These are phyloP conservation scores for Barypeithes pellucidus DNA, from an alignment of 2,888 invertebrate genomes.

Conservation along the genomic window DNA sequence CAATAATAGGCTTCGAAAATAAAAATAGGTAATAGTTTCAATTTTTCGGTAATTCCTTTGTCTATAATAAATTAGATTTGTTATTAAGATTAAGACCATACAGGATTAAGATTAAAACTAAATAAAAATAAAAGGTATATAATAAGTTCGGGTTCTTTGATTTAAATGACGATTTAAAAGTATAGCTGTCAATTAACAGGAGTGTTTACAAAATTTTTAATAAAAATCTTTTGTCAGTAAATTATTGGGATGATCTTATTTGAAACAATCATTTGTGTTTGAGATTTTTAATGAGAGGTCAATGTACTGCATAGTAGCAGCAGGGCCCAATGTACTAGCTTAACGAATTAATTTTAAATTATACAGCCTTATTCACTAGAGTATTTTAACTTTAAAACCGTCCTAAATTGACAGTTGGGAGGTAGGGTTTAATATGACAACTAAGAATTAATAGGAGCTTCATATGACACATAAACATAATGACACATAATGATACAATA, in stretches of 20 bases:
- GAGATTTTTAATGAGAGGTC: too few relatives aligned
- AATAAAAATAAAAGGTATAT: not conserved
- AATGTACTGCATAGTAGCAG: too few relatives aligned
- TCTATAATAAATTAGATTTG: conserved; percentile 5
- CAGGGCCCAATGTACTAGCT: too few relatives aligned
- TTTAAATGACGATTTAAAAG: not conserved
- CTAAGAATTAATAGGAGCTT: too few relatives aligned
- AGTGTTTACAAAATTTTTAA: not conserved
- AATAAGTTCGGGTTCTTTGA: not conserved
- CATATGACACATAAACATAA: too few relatives aligned
- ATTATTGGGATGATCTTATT: not conserved
- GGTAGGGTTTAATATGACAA: too few relatives aligned
- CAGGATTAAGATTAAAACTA: not conserved
- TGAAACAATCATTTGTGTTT: too few relatives aligned
- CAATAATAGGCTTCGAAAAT: not conserved
- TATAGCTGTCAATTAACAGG: not conserved
- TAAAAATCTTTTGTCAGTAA: not conserved
- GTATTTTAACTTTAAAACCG: too few relatives aligned
- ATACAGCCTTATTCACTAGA: too few relatives aligned
- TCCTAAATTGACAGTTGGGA: too few relatives aligned
- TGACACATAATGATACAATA: too few relatives aligned
- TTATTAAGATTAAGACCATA: conserved; percentile 6
- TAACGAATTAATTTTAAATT: too few relatives aligned
- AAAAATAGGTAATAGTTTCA: not conserved
- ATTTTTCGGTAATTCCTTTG: not conserved